Evolutionary conservation across 2,113 vertebrate genomes (phyloP).

Genomic region (Entosphenus tridentatus): DNA sequence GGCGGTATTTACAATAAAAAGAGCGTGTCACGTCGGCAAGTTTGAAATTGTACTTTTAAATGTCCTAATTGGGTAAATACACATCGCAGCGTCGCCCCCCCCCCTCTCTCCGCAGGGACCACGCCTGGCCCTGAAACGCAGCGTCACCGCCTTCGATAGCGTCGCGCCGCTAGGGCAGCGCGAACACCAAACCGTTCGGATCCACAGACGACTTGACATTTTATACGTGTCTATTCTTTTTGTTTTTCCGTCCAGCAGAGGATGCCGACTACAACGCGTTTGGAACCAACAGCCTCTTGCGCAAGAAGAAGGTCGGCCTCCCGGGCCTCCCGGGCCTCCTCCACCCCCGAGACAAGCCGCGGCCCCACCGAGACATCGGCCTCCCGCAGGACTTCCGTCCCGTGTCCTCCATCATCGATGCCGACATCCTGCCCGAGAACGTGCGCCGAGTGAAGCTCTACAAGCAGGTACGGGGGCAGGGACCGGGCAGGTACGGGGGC

Average conservation of each 20-base stretch:
- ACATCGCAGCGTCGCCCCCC: no score
- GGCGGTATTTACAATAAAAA: no score
- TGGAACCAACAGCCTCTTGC: slow-evolving; percentile 52
- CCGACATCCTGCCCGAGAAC: slow-evolving; percentile 83
- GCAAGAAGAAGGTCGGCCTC: slow-evolving; percentile 56
- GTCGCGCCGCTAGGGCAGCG: no score
- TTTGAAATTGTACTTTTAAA: no score
- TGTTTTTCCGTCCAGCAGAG: slow-evolving; percentile 25
- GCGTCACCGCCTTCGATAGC: no score
- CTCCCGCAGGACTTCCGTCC: slow-evolving; percentile 84
- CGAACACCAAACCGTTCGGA: no score
- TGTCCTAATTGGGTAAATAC: no score
- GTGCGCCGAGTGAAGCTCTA: slow-evolving; percentile 75
- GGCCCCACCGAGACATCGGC: slow-evolving; percentile 63
- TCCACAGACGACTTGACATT: no score
- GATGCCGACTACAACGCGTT: slow-evolving; percentile 84
- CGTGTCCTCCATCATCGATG: slow-evolving; percentile 87
- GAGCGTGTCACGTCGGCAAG: no score
- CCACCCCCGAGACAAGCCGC: slow-evolving; percentile 49
- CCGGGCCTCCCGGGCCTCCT: slow-evolving; percentile 59
- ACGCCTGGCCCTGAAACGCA: no score
- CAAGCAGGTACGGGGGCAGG: slow-evolving; percentile 81
- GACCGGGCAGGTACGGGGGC: slow-evolving; percentile 67
- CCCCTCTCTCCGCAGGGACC: no score
- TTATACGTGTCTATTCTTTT: no score